Conservation (phyloP, 2,113 vertebrate species). For the Lepisosteus osseus region DNA sequence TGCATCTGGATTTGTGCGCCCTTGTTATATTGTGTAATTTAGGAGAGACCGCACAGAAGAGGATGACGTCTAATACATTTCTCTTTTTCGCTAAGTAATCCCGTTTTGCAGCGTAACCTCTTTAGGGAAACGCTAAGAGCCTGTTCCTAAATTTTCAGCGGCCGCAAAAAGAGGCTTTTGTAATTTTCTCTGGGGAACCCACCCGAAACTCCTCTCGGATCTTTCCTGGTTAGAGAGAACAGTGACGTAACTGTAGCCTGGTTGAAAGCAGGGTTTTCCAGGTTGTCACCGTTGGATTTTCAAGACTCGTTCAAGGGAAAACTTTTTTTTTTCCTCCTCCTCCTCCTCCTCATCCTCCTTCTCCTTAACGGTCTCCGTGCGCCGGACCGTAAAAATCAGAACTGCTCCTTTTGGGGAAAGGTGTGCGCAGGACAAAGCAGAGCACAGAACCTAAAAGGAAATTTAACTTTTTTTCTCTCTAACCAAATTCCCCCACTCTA, state of each 20-base stretch:
- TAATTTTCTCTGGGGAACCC: too few species aligned
- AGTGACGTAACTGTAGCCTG: conserved; percentile 41
- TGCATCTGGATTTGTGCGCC: too few species aligned
- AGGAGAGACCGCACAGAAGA: too few species aligned
- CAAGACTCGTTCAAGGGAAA: conserved; percentile 37
- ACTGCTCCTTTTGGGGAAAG: conserved; percentile 49
- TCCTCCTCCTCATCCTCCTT: conserved; percentile 31
- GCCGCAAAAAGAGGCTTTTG: too few species aligned
- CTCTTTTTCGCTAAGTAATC: too few species aligned
- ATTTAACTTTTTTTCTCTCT: conserved; percentile 68
- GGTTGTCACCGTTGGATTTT: conserved; percentile 64
- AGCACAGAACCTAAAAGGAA: background rate
- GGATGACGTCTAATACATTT: too few species aligned
- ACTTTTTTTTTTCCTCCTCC: conserved; percentile 27
- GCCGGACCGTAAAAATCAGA: conserved; percentile 36
- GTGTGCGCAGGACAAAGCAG: conserved; percentile 27
- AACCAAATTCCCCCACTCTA: conserved; percentile 77
- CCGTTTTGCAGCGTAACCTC: too few species aligned
- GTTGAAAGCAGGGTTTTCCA: conserved; percentile 55
- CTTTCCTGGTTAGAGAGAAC: too few species aligned
- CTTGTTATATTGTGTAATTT: too few species aligned
- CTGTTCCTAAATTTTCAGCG: too few species aligned
- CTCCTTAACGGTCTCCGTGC: conserved; percentile 16
- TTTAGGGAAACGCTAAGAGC: too few species aligned
- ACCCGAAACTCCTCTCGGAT: too few species aligned